Evolutionary conservation across 1,140 invertebrate species (phyloP).

Genomic region (Musca domestica): DNA sequence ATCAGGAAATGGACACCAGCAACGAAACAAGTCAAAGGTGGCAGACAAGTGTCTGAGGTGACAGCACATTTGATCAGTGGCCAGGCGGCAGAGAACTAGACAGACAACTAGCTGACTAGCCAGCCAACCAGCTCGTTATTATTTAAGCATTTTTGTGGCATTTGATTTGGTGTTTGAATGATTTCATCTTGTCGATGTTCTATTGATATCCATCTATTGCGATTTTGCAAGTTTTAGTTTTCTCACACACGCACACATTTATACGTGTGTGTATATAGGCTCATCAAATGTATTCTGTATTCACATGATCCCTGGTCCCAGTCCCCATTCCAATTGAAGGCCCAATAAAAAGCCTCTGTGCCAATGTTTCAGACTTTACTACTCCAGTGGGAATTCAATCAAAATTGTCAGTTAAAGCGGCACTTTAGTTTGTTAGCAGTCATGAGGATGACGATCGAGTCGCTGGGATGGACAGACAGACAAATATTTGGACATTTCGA

Average conservation of each 20-base stretch:
- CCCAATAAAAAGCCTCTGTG: not conserved
- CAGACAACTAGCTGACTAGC: no score
- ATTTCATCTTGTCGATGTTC: conserved; percentile 3
- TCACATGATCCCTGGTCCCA: no score
- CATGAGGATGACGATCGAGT: no score
- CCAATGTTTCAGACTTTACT: conserved; percentile 1
- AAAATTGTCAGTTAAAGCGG: conserved; percentile 40
- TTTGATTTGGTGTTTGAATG: conserved; percentile 13
- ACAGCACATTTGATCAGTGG: not conserved
- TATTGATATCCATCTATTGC: conserved; percentile 5
- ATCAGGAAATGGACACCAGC: no score
- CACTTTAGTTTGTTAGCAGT: conserved; percentile 18
- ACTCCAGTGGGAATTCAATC: conserved; percentile 48
- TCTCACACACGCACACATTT: not conserved
- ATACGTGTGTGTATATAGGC: no score
- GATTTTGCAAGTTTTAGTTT: not conserved
- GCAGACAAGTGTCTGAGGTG: not conserved
- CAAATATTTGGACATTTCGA: no score
- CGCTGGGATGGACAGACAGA: no score
- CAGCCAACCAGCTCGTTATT: not conserved
- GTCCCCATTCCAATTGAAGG: not conserved
- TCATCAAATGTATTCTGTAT: no score
- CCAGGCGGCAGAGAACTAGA: no score
- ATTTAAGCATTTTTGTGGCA: conserved; percentile 1
- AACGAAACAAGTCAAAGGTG: not conserved